Percentiles rank a stretch among this genome's conserved stretches.
phyloP scores from a whole-genome alignment of 2,113 vertebrate species.

The Heteronetta atricapilla region DNA sequence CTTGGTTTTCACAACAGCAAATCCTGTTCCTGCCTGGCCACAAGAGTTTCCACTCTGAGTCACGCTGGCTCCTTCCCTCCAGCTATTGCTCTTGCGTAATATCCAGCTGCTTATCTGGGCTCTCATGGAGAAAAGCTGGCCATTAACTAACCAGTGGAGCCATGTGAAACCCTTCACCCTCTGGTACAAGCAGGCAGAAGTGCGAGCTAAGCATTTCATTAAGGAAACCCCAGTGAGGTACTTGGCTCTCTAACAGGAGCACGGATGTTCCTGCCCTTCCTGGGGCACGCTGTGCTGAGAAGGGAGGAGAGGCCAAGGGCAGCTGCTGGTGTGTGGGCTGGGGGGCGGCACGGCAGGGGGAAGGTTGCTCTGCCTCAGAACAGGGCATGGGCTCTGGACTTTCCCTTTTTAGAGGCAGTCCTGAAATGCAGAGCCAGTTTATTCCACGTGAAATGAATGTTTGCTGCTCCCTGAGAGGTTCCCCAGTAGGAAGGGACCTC shows the following conservation, averaged over 20 bases:
- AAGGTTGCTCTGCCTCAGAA: neutral
- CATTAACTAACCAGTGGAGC: conserved; percentile 7
- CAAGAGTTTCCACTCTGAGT: conserved; percentile 62
- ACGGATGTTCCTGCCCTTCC: neutral
- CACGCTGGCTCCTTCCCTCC: neutral
- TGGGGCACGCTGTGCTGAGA: neutral
- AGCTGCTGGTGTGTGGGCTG: neutral
- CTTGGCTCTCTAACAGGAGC: neutral
- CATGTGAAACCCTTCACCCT: conserved; percentile 7
- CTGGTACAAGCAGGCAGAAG: neutral
- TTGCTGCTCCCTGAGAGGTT: neutral
- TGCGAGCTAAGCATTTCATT: conserved; percentile 2
- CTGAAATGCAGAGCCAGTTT: neutral
- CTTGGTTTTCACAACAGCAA: conserved; percentile 25
- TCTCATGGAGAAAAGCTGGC: conserved; percentile 45
- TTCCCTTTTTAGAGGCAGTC: accelerated
- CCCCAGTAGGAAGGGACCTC: neutral
- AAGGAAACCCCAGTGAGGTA: neutral
- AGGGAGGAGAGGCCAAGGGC: neutral
- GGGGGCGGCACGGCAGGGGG: neutral
- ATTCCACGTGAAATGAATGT: neutral
- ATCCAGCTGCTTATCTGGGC: neutral
- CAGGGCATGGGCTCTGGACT: neutral
- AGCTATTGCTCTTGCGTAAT: conserved; percentile 57
- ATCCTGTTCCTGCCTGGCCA: conserved; percentile 4